Base-by-base conservation (phyloP, 1,140 invertebrate genomes). In the Aphaenogaster rudis region DNA sequence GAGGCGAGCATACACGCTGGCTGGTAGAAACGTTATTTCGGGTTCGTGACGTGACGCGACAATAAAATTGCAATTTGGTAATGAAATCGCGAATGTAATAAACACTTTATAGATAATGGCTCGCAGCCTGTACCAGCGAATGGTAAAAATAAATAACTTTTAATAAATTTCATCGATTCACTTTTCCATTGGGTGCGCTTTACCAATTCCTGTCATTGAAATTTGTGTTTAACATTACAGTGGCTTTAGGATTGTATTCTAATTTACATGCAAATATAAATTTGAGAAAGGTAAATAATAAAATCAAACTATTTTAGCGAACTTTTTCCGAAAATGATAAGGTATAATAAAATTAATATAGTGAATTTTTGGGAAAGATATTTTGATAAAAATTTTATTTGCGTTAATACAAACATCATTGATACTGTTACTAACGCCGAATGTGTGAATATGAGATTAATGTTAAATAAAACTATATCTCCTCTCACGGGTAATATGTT, bases 1-100 rank as follows among this genome's bases (percentile, higher is more conserved):
- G 80, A 61, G 80, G 80, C 80, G 54, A 48, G 13, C 42, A n/a
- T 63, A 84, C 42, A 61, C 42, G 28, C 69, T 42, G 36, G 36
- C 4, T 50, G 54, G 28, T n/a, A 48, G 67, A 82, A 84, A 84
- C 71, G 80, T 84, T 84, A 84, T 84, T 84, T 76, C 54, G 67
- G 48, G 11, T 28, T n/a, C 42, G 80, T 63, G 54, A 72, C 52
- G 79, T 71, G 52, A 59, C 42, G 54, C 54, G 54, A 84, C 80
- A 84, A 84, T 84, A 84, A 84, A 84, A 84, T 84, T 74, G 69
- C 80, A 84, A 84, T 76, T 84, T 61, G 28, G 54, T 84, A 76
- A 84, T 61, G 67, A 48, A 82, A 82, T 82, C 67, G 67, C 67
- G 28, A 74, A 74, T 84, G 69, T 48, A 54, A 84, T 84, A 84